phyloP scores from a whole-genome alignment of 2,113 vertebrate genomes.

The Chauna torquata region DNA sequence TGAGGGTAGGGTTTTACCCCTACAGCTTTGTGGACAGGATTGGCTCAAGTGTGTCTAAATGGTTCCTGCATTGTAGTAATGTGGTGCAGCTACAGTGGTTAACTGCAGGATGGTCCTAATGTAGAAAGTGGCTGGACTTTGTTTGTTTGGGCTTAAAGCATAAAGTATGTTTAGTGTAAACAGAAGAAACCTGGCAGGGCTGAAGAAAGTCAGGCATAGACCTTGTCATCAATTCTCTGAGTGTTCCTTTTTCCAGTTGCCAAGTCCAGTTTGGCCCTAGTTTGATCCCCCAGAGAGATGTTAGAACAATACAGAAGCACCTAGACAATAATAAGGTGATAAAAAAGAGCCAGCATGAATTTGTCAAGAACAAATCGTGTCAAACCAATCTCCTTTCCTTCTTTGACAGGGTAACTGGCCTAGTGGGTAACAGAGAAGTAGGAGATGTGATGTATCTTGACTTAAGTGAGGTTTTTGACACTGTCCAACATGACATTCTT shows the following conservation, averaged over 20 bases:
- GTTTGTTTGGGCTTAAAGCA: not conserved
- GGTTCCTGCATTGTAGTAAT: not conserved
- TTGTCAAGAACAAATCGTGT: constrained; percentile 55
- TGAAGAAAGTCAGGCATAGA: not conserved
- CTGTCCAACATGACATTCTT: constrained; percentile 63
- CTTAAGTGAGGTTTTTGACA: constrained; percentile 59
- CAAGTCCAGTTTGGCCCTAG: not conserved
- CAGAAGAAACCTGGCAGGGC: not conserved
- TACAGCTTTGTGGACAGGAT: not conserved
- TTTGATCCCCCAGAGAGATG: constrained; percentile 7
- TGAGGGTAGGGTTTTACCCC: not conserved
- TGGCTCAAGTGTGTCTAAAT: not conserved
- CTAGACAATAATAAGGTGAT: constrained; percentile 62
- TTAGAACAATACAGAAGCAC: constrained; percentile 32
- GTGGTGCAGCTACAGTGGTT: not conserved
- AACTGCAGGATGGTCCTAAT: not conserved
- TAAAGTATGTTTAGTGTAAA: not conserved
- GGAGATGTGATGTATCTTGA: constrained; percentile 65
- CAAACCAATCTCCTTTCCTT: constrained; percentile 45
- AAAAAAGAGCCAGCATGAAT: constrained; percentile 55
- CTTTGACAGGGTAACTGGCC: constrained; percentile 47
- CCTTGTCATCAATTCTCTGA: not conserved
- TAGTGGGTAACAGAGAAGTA: constrained; percentile 21
- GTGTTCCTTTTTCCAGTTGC: constrained; percentile 22
- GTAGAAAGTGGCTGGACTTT: not conserved